phyloP scores from a whole-genome alignment of 2,797 vertebrate species.

The Propithecus deckenii region DNA sequence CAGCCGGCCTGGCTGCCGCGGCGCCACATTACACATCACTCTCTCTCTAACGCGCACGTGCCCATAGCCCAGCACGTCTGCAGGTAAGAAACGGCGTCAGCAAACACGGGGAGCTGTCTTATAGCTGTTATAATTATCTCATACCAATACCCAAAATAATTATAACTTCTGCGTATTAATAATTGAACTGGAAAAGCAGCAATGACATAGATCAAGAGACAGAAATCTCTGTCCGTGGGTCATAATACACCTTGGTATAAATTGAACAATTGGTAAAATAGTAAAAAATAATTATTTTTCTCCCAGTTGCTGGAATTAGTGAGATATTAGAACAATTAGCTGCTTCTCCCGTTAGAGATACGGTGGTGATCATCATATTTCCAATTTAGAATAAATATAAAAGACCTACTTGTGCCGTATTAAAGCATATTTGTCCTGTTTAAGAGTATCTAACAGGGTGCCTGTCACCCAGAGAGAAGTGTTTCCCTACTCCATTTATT shows the following conservation, averaged over 20 bases:
- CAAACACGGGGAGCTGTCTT: slow-evolving; percentile 73
- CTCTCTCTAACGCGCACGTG: background rate
- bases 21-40: background rate
- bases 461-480: slow-evolving; percentile 80
- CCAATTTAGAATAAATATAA: slow-evolving; percentile 84
- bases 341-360: slow-evolving; percentile 80
- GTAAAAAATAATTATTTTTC: slow-evolving; percentile 56
- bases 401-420: slow-evolving; percentile 77
- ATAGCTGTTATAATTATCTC: slow-evolving; percentile 85
- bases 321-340: slow-evolving; percentile 85
- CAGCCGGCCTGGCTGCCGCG: background rate
- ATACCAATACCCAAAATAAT: slow-evolving; percentile 81
- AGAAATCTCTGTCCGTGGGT: slow-evolving; percentile 67
- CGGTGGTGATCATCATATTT: slow-evolving; percentile 81
- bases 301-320: slow-evolving; percentile 81
- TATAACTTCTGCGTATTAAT: slow-evolving; percentile 83
- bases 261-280: slow-evolving; percentile 76
- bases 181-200: slow-evolving; percentile 79
- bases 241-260: slow-evolving; percentile 74
- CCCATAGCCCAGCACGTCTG: background rate
- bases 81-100: slow-evolving; percentile 14
- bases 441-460: slow-evolving; percentile 80
- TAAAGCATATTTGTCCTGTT: slow-evolving; percentile 83
- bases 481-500: slow-evolving; percentile 81
- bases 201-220: slow-evolving; percentile 72